Evolutionary conservation across 2,888 invertebrate genomes (phyloP).

Genomic region (Sipha maydis): DNA sequence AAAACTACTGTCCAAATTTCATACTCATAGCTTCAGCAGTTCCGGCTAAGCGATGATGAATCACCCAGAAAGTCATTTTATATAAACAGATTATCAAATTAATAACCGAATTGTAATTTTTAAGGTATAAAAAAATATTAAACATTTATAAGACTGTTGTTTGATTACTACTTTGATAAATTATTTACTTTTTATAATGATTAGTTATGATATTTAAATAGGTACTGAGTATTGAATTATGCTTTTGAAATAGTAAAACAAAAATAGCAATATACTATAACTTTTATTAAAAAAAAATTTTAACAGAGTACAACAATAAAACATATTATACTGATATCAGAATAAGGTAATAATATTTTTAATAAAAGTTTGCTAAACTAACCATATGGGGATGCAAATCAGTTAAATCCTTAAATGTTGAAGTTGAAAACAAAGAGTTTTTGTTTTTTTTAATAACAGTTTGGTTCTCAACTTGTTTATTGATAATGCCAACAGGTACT

Average conservation of each 20-base stretch:
- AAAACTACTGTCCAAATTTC: too few relatives aligned
- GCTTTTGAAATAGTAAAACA: not conserved
- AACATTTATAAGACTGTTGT: too few relatives aligned
- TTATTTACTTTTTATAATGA: too few relatives aligned
- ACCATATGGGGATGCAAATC: constrained; percentile 77
- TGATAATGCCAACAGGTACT: constrained; percentile 69
- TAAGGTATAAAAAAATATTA: too few relatives aligned
- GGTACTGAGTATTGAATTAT: not conserved
- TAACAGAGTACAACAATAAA: not conserved
- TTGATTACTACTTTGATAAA: too few relatives aligned
- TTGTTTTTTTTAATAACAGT: constrained; percentile 65
- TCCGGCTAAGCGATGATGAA: too few relatives aligned
- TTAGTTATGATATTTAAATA: too few relatives aligned
- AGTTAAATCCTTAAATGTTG: constrained; percentile 70
- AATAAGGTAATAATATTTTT: not conserved
- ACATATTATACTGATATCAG: not conserved
- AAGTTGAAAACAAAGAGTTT: constrained; percentile 67
- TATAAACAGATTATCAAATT: too few relatives aligned
- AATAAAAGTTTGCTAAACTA: constrained; percentile 63
- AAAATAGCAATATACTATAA: not conserved
- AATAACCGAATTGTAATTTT: too few relatives aligned
- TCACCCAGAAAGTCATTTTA: too few relatives aligned
- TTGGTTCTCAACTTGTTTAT: constrained; percentile 65
- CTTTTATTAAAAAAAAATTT: constrained; percentile 27
- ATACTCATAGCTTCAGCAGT: too few relatives aligned